A percentile compares a stretch with the other conserved stretches of the same genome.
These are phyloP conservation scores for Diaperis boleti DNA, from an alignment of 2,888 invertebrate genomes.

Conservation along the genomic window DNA sequence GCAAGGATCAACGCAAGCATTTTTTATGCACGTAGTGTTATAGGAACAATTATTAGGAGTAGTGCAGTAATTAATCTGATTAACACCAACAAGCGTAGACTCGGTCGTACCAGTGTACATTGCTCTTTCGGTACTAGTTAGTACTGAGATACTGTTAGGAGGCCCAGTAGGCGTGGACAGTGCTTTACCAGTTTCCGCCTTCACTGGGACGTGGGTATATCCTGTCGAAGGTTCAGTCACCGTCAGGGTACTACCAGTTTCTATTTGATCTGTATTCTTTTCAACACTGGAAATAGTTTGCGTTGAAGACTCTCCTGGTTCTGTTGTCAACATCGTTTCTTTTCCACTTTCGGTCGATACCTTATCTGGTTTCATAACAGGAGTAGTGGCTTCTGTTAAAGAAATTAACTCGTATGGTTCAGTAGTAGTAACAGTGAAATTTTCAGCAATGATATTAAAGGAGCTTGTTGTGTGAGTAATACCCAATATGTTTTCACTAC, in stretches of 20 bases:
- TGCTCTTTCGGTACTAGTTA: constrained; percentile 11
- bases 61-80: constrained; percentile 34
- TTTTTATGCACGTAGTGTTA: constrained; percentile 67
- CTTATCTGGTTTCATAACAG: too few relatives aligned
- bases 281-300: too few relatives aligned
- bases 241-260: not conserved
- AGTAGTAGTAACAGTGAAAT: too few relatives aligned
- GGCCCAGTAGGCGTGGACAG: constrained; percentile 14
- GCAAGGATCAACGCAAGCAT: constrained; percentile 70
- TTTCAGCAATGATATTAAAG: too few relatives aligned
- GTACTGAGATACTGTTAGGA: constrained; percentile 6
- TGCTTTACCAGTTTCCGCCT: constrained; percentile 15
- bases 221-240: not conserved
- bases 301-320: too few relatives aligned
- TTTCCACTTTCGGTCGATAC: too few relatives aligned
- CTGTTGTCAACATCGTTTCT: too few relatives aligned
- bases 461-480: too few relatives aligned
- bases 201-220: not conserved
- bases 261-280: not conserved
- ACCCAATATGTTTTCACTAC: too few relatives aligned
- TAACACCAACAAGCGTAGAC: constrained; percentile 15
- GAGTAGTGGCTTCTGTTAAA: too few relatives aligned
- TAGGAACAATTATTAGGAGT: constrained; percentile 62
- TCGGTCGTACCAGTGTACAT: constrained; percentile 11
- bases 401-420: too few relatives aligned